These are phyloP conservation scores for Gavialis gangeticus DNA, from an alignment of 2,113 vertebrate genomes.

Conservation along the genomic window DNA sequence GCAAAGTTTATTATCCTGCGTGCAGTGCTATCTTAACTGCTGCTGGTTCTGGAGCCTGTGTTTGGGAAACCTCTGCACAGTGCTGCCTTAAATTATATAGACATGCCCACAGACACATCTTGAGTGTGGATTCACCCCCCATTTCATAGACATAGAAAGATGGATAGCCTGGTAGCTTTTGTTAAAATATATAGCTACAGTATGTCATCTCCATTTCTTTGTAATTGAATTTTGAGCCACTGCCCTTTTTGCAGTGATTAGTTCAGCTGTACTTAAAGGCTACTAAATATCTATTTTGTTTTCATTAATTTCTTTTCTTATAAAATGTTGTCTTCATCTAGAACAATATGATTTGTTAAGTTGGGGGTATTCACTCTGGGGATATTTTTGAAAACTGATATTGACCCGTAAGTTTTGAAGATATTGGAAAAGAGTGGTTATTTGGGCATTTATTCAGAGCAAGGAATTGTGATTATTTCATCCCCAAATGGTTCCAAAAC, in stretches of 20 bases:
- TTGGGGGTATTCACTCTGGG: background rate
- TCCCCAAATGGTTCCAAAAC: background rate
- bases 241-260: background rate
- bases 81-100: too few relatives aligned
- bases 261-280: background rate
- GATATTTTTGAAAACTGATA: background rate
- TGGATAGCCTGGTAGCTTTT: background rate
- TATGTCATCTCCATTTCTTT: background rate
- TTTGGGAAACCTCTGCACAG: too few relatives aligned
- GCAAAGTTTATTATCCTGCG: too few relatives aligned
- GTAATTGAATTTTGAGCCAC: background rate
- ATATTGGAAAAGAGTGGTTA: background rate
- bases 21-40: too few relatives aligned
- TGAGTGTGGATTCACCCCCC: background rate
- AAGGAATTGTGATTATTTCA: background rate
- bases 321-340: background rate
- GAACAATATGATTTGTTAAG: background rate
- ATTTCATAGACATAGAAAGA: background rate
- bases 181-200: background rate
- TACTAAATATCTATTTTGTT: background rate
- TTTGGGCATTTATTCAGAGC: background rate
- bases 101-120: background rate
- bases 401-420: background rate
- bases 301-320: background rate
- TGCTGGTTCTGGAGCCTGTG: too few relatives aligned